A percentile compares a stretch with the other conserved stretches of the same genome.
phyloP scores from a whole-genome alignment of 2,113 vertebrate species.

The Sterna hirundo region DNA sequence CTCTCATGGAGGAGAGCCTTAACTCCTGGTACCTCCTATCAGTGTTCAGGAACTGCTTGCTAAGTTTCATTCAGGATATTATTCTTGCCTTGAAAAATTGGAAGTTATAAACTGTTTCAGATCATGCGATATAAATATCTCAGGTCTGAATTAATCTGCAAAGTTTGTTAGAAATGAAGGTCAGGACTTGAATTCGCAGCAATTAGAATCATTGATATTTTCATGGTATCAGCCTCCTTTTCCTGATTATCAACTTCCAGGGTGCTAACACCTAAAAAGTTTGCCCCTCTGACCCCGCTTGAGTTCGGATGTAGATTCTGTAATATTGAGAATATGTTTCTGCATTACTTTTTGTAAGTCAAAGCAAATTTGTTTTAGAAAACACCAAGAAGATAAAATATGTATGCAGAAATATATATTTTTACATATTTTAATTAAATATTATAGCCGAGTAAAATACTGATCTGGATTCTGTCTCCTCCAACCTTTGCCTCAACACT shows the following conservation, averaged over 20 bases:
- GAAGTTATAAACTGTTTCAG: not conserved
- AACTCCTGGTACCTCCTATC: not conserved
- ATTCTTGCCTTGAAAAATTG: not conserved
- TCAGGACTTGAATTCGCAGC: constrained; percentile 44
- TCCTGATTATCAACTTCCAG: constrained; percentile 46
- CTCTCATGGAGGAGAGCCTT: not conserved
- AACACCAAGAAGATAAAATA: not conserved
- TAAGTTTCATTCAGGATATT: not conserved
- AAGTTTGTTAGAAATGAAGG: constrained; percentile 62
- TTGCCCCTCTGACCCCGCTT: constrained; percentile 39
- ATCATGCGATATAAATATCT: not conserved
- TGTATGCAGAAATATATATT: not conserved
- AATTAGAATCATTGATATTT: constrained; percentile 57
- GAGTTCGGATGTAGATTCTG: not conserved
- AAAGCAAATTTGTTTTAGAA: not conserved
- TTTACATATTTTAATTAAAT: constrained; percentile 44
- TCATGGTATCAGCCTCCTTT: constrained; percentile 44
- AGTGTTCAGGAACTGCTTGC: not conserved
- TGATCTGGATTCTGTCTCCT: constrained; percentile 26
- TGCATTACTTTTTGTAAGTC: constrained; percentile 13
- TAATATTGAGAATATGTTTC: not conserved
- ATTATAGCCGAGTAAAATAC: not conserved
- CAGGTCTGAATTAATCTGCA: constrained; percentile 54
- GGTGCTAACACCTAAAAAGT: constrained; percentile 37
- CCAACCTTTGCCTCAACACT: constrained; percentile 47